phyloP scores from a whole-genome alignment of 2,113 vertebrate genomes.

The Pagrus major region DNA sequence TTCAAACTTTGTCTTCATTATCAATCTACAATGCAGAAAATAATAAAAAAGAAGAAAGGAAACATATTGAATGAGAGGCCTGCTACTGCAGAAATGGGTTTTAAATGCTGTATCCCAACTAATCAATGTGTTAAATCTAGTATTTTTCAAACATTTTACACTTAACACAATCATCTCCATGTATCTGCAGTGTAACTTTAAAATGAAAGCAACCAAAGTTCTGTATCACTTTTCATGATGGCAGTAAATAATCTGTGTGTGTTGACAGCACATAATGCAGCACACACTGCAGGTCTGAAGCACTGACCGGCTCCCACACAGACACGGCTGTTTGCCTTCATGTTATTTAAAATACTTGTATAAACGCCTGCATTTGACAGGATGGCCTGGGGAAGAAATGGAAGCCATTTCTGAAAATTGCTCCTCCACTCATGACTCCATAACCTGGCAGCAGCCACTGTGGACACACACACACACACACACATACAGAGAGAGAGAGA shows the following conservation, averaged over 20 bases:
- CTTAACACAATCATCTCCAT: not conserved
- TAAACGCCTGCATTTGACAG: not conserved
- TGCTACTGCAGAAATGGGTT: too few relatives aligned
- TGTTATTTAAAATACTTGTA: not conserved
- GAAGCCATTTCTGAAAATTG: constrained; percentile 8
- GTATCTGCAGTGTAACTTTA: not conserved
- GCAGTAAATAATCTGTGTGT: not conserved
- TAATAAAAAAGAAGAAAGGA: too few relatives aligned
- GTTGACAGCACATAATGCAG: not conserved
- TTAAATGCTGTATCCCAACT: too few relatives aligned
- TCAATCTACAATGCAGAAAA: too few relatives aligned
- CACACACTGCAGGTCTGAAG: not conserved
- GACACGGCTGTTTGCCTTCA: constrained; percentile 1
- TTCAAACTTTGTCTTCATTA: too few relatives aligned
- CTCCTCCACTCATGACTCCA: not conserved
- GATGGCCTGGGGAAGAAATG: not conserved
- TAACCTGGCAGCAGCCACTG: not conserved
- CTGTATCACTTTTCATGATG: constrained; percentile 3
- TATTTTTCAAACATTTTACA: too few relatives aligned
- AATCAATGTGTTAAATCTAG: too few relatives aligned
- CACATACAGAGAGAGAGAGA: not conserved
- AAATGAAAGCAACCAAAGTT: not conserved
- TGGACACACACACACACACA: not conserved
- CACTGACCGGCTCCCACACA: not conserved
- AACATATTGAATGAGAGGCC: too few relatives aligned